phyloP scores from a whole-genome alignment of 2,113 vertebrate species.

The Mus pahari region DNA sequence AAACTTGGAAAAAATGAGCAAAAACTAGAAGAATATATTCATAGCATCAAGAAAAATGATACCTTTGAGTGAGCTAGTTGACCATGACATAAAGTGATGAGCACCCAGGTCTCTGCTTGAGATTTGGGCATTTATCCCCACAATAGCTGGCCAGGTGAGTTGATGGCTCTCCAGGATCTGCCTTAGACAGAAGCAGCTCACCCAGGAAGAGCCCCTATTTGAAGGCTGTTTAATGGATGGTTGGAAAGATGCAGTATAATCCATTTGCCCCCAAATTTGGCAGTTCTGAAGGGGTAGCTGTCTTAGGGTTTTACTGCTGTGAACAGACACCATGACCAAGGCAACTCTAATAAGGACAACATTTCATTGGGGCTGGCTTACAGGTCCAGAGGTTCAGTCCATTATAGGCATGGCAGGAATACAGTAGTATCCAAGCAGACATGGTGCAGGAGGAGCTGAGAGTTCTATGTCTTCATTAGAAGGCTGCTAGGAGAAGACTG shows the following conservation, averaged over 20 bases:
- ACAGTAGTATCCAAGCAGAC: too few species aligned
- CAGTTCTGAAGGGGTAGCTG: too few species aligned
- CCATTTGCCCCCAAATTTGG: background rate
- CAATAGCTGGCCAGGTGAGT: background rate
- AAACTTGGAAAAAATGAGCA: background rate
- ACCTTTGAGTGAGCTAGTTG: background rate
- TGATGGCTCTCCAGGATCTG: background rate
- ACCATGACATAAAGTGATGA: background rate
- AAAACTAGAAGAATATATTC: background rate
- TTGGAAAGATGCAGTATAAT: background rate
- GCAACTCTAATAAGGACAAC: too few species aligned
- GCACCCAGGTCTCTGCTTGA: background rate
- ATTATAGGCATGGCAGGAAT: too few species aligned
- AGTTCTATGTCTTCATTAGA: too few species aligned
- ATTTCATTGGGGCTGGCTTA: too few species aligned
- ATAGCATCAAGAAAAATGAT: background rate
- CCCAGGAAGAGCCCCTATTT: background rate
- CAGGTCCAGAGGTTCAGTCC: too few species aligned
- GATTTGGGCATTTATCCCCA: background rate
- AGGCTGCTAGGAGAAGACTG: too few species aligned
- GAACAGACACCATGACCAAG: too few species aligned
- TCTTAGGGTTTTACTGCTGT: too few species aligned
- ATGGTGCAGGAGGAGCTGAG: too few species aligned
- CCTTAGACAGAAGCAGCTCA: background rate
- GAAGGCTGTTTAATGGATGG: background rate